These are phyloP conservation scores for Labeo catla DNA, from an alignment of 2,113 vertebrate genomes.

Conservation along the genomic window DNA sequence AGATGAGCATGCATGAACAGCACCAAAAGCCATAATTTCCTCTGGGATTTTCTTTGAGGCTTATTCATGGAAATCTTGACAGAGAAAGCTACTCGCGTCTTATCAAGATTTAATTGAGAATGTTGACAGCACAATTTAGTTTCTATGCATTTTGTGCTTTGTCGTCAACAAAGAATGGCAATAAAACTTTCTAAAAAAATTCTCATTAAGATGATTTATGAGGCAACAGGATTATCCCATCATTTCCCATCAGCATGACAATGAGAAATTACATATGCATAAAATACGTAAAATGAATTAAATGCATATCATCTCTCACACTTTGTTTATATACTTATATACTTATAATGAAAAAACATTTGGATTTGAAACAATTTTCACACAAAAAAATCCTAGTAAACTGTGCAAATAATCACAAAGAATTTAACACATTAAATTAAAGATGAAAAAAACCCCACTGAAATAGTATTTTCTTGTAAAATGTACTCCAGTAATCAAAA, in stretches of 20 bases:
- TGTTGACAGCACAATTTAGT: background rate
- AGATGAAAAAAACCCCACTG: too few relatives aligned
- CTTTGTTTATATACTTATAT: too few relatives aligned
- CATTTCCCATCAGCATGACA: background rate
- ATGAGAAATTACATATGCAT: background rate
- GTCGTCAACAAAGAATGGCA: background rate
- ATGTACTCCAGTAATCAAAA: too few relatives aligned
- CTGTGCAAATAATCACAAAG: too few relatives aligned
- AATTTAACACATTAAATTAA: too few relatives aligned
- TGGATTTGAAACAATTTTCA: too few relatives aligned
- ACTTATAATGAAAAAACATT: too few relatives aligned
- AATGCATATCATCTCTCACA: background rate
- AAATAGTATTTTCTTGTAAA: too few relatives aligned
- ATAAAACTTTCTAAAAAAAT: background rate
- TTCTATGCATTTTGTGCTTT: background rate
- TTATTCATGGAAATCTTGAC: background rate
- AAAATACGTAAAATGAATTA: background rate
- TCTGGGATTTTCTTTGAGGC: background rate
- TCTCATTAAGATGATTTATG: conserved; percentile 8
- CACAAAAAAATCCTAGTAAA: too few relatives aligned
- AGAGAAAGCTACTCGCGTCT: background rate
- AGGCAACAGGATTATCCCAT: background rate
- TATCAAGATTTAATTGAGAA: background rate
- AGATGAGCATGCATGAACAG: background rate
- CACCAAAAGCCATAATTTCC: background rate